Evolutionary conservation across 2,888 invertebrate species (phyloP), one percentile per base, ranked within the genome.

Genomic region (Caenorhabditis wallacei): DNA sequence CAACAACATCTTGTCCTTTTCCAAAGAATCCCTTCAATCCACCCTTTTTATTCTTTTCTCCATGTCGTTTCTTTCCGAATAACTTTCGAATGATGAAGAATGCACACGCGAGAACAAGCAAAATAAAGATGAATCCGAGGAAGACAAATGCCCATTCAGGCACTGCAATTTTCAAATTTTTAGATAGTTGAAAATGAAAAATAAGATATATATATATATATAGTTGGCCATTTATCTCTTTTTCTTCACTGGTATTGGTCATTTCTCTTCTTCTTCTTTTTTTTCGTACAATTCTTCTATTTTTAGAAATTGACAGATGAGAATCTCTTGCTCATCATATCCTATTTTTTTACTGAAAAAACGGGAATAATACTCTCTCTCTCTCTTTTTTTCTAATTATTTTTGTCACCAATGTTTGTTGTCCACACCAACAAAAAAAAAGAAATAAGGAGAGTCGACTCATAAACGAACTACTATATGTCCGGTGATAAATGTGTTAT

Each of bases 91-190:
- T 89, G 30, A 90, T 66, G 22, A 88, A 59, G 82, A 86, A 92
- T 16, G 87, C 89, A 66, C 89, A 89, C 54, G 88, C 80, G 37
- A 91, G 87, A 30, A 90, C 87, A 40, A 91, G 86, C 8, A 88
- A 80, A 30, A 91, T 80, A 59, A 84, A 85, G 37, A 91, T 76
- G 71, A 91, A 85, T 37, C 91, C 91, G 26, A 91, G 82, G 68
- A 91, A 89, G 64, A 91, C 90, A 71, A 91, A 90, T n/a, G 88
- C 89, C 91, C 91, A 91, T 84, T 91, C 91, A 18, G 90, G 91
- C 86, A 90, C 91, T 91, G 85, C 63, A 90, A 87, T 37, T 53
- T 24, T 30, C 18, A 57, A n/a, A 57, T 30, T 57, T 57, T 57
- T 18, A 11, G 37, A 16, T 18, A 53, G 24, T 24, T 16, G n/a